Base-by-base conservation (phyloP, 2,113 vertebrate species). In the Hepsetus odoe region DNA sequence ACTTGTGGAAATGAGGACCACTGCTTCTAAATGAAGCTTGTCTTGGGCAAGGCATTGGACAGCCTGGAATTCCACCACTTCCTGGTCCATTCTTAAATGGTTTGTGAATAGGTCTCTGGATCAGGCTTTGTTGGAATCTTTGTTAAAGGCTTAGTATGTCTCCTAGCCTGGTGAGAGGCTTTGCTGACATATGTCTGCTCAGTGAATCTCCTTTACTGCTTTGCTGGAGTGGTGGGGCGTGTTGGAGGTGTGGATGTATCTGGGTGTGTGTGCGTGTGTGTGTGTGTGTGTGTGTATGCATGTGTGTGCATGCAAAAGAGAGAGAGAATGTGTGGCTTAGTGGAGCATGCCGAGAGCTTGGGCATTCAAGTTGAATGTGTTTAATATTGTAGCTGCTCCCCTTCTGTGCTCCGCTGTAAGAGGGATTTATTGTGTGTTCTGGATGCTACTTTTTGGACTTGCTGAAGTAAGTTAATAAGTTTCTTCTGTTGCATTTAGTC, bases 141-240 rank as follows among this genome's bases (percentile, higher is more conserved):
- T 90, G 89, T 90, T 80, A 80, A 62, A 7, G 79, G 84, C 89
- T 91, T 90, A 90, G 72, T 76, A 64, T 84, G 81, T 77, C 82
- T 88, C 85, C 83, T 84, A 85, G 86, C 88, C 83, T 80, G 82
- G 86, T 83, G 88, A 92, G 89, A 89, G 86, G 89, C 89, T 92
- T 91, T 90, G 85, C 83, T 61, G 85, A 91, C 91, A 91, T 90
- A 91, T 90, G 90, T 91, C 88, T 89, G 85, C 84, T 86, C 82
- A 86, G 84, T 74, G 89, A 88, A 86, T 91, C 86, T 90, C 76
- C 84, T 89, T 88, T 85, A 87, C 84, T 24, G 79, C 85, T 76
- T 85, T 86, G 82, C 85, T 73, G 83, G 80, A 87, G 85, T 83
- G 87, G 83, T 30, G 77, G 85, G 83, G 71, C 53, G 72, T 69